A percentile compares a stretch with the other conserved stretches of the same genome.
Conservation (phyloP, 2,888 invertebrate genomes). For the Oscheius onirici region DNA sequence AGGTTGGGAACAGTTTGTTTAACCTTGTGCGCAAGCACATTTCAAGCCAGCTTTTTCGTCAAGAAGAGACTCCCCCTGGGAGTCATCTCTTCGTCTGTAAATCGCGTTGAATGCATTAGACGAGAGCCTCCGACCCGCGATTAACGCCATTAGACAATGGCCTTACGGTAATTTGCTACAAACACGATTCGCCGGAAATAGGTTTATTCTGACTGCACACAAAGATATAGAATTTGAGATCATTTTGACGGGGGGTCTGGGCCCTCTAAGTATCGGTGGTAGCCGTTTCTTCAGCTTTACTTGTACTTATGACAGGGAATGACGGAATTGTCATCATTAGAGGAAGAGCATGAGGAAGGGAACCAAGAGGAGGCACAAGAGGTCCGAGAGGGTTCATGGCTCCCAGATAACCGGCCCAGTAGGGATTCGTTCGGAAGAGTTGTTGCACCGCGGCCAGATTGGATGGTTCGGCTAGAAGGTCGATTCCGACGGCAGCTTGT, state of each 20-base stretch:
- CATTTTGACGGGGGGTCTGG: slow-evolving; percentile 7
- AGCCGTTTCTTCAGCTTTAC: not conserved
- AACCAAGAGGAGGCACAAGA: slow-evolving; percentile 8
- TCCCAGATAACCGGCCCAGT: slow-evolving; percentile 57
- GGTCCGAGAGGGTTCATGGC: slow-evolving; percentile 14
- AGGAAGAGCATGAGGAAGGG: slow-evolving; percentile 10
- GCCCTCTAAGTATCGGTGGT: not conserved
- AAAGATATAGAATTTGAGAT: slow-evolving; percentile 22
- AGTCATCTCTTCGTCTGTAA: not conserved
- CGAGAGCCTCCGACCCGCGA: slow-evolving; percentile 9
- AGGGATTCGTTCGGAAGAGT: slow-evolving; percentile 71
- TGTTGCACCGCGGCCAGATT: slow-evolving; percentile 97
- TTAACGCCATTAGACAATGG: slow-evolving; percentile 18
- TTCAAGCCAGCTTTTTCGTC: not conserved
- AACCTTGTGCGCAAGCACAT: slow-evolving; percentile 1
- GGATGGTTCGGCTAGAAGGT: slow-evolving; percentile 93
- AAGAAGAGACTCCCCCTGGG: not conserved
- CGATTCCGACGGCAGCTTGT: slow-evolving; percentile 95
- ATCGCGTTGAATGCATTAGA: slow-evolving; percentile 2
- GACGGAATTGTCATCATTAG: slow-evolving; percentile 22
- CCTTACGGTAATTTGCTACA: slow-evolving; percentile 22
- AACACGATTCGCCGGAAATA: slow-evolving; percentile 3
- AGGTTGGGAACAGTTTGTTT: slow-evolving; percentile 3
- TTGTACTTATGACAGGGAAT: slow-evolving; percentile 8
- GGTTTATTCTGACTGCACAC: slow-evolving; percentile 27